Base-by-base conservation (phyloP, 1,140 invertebrate genomes). In the Tetramorium alpestre region DNA sequence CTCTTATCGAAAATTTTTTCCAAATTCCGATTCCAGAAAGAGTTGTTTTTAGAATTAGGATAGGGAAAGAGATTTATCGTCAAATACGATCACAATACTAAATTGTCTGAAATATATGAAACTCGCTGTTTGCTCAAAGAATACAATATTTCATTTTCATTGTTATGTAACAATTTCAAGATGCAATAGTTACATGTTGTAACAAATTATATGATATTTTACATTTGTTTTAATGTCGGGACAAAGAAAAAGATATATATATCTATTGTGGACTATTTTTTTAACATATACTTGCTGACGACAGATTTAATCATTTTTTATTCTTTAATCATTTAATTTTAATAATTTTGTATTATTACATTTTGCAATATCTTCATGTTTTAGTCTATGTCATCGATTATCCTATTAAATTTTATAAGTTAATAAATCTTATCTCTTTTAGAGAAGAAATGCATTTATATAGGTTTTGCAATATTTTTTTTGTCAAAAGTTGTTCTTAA, bases 31-130 rank as follows among this genome's bases (percentile, higher is more conserved):
- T 69, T 62, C 25, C 7, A 18, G 8, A 25, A 13, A 80, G 7
- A 76, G 18, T 62, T 13, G 6, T 85, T 76, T 73, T 18, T 41
- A 11, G 65, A 67, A 69, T 8, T 13, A 38, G 3, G 2, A 5
- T 72, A 72, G 65, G 28, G 16, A 54, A 16, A 54, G 18, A 54
- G 49, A 51, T 7, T 8, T 64, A 28, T 72, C 22, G 65, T 77
- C 18, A 41, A 54, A 6, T 58, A 67, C 33, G 28, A 69, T 70
- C 54, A 69, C 67, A 28, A 38, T 28, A 33, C 7, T 18, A 18
- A 88, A 47, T 25, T 49, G n/a, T 54, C 18, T 49, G 8, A 81
- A 77, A 38, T 25, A 6, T 73, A 54, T 4, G 6, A 78, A 88
- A 51, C 28, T 70, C 22, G 1, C 25, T 65, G 38, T 33, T 33